These are phyloP conservation scores for Monopterus albus DNA, from an alignment of 2,113 vertebrate genomes.

Conservation along the genomic window DNA sequence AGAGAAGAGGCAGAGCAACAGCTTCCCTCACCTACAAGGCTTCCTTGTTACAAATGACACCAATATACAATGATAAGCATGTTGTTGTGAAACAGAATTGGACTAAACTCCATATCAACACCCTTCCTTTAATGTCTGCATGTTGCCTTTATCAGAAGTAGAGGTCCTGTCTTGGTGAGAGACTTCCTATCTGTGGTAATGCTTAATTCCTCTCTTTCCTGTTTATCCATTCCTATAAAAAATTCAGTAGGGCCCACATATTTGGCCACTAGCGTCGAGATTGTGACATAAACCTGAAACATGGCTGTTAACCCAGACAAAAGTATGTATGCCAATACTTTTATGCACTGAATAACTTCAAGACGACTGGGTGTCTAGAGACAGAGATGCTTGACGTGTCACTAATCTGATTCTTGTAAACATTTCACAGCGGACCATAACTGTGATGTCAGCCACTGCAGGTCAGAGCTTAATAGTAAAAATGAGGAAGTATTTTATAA, in stretches of 20 bases:
- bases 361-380: background rate
- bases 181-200: background rate
- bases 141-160: background rate
- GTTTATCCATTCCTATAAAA: constrained; percentile 43
- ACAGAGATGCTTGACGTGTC: constrained; percentile 20
- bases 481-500: background rate
- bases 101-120: background rate
- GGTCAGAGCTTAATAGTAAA: constrained; percentile 27
- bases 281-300: background rate
- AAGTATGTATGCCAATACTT: background rate
- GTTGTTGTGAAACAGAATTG: background rate
- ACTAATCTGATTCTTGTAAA: constrained; percentile 29
- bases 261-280: background rate
- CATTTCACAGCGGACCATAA: constrained; percentile 22
- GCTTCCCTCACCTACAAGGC: background rate
- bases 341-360: background rate
- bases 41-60: background rate
- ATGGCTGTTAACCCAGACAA: background rate
- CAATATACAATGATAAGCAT: background rate
- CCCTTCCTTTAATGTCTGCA: background rate
- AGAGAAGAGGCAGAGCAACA: background rate
- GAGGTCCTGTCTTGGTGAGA: background rate
- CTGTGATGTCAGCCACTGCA: constrained; percentile 3
- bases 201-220: background rate
- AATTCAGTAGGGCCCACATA: constrained; percentile 37